phyloP scores from a whole-genome alignment of 1,140 invertebrate species.

The Cotesia vestalis region DNA sequence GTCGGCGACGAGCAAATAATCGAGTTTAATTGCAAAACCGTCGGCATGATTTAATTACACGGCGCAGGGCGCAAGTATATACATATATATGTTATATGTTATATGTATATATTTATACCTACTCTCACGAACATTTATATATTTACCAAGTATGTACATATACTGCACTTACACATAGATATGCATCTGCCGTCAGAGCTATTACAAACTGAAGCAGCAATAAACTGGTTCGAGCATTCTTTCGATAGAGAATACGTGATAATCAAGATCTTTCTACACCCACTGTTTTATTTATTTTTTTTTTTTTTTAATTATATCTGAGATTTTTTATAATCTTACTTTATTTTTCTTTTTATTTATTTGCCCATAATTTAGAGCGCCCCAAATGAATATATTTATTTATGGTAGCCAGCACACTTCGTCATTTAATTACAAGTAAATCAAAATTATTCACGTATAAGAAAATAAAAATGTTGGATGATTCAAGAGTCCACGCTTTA shows the following conservation, averaged over 20 bases:
- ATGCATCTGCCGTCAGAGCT: slow-evolving; percentile 13
- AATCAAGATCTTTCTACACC: slow-evolving; percentile 6
- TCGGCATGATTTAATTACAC: slow-evolving; percentile 68
- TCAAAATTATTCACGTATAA: too few species aligned
- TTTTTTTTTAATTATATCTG: background rate
- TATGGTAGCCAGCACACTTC: too few species aligned
- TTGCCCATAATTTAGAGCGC: too few species aligned
- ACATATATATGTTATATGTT: slow-evolving; percentile 34
- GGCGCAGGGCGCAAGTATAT: slow-evolving; percentile 43
- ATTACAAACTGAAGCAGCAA: slow-evolving; percentile 27
- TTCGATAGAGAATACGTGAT: slow-evolving; percentile 17
- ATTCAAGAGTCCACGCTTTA: too few species aligned
- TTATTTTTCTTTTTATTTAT: too few species aligned
- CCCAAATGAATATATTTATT: too few species aligned
- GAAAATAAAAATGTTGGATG: too few species aligned
- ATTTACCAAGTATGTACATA: slow-evolving; percentile 3
- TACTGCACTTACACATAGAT: background rate
- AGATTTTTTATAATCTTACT: background rate
- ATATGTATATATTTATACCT: slow-evolving; percentile 22
- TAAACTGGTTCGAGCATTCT: slow-evolving; percentile 15
- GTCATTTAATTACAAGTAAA: too few species aligned
- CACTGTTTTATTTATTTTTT: too few species aligned
- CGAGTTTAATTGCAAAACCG: slow-evolving; percentile 69
- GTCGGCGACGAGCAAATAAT: slow-evolving; percentile 66
- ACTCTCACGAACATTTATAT: background rate